Evolutionary conservation across 2,797 vertebrate species (phyloP), one percentile per base, ranked within the genome.

Genomic region (Syngnathus acus): DNA sequence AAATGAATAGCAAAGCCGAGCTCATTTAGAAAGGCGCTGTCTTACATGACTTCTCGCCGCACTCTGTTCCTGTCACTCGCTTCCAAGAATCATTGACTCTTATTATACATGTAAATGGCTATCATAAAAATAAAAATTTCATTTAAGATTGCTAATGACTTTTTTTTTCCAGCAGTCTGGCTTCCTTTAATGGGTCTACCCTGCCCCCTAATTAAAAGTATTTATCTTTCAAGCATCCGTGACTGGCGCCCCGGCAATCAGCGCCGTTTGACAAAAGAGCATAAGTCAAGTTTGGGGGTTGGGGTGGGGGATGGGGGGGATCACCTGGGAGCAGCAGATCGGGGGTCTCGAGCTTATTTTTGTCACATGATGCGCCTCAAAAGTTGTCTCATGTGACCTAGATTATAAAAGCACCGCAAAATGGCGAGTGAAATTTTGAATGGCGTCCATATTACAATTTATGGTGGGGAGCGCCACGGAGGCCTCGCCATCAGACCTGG

Each of bases 71-170:
- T 93, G 95, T 97, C 97, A 97, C 94, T 94, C 91, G 93, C 93
- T 94, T 95, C 94, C 91, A 95, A 94, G 96, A 99, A 98, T 97
- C 97, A 99, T 98, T 96, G 97, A 95, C 94, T 98, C 95, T 96
- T 98, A 99, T 98, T 98, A 98, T 96, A 98, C 95, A 97, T 98
- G 95, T 98, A 98, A 99, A 98, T 98, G 95, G 95, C 95, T 95
- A 97, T 99, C 97, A 98, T 99, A 99, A 99, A 98, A 98, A 98
- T 98, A 98, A 98, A 99, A 99, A 98, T 98, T 98, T 98, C 95
- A 98, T 98, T 98, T 98, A 97, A 98, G 95, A 97, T 97, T 98
- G 95, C 98, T 98, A 98, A 98, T 97, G 96, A 95, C 94, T 98
- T 97, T 93, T 97, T 93, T 67, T 65, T 54, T 93, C 32, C 94